Evolutionary conservation across 1,140 invertebrate genomes (phyloP).

Genomic region (Rhopalosiphum padi): DNA sequence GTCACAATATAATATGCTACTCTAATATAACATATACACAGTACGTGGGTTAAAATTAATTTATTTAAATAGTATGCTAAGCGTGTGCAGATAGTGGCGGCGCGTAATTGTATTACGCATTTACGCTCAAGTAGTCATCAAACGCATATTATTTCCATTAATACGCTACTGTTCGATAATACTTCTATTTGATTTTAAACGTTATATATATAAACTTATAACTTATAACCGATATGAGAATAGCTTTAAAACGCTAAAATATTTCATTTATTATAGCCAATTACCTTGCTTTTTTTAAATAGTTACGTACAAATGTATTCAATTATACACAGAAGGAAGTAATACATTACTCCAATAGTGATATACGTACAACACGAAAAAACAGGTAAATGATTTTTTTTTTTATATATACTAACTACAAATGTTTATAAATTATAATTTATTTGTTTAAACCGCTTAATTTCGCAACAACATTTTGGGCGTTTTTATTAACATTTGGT

Average conservation of each 20-base stretch:
- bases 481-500: not conserved
- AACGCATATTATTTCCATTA: not conserved
- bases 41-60: not conserved
- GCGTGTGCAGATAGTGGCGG: not conserved
- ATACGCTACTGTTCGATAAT: not conserved
- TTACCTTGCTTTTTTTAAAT: not conserved
- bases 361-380: not conserved
- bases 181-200: not conserved
- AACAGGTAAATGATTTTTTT: not conserved
- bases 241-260: not conserved
- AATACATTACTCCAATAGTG: too few species aligned
- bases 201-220: not conserved
- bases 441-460: too few species aligned
- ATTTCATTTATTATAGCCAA: not conserved
- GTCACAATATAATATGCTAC: not conserved
- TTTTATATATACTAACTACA: too few species aligned
- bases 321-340: too few species aligned
- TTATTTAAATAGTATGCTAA: not conserved
- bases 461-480: too few species aligned
- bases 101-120: not conserved
- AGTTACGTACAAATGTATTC: not conserved
- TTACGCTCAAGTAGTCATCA: not conserved
- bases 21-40: too few species aligned
- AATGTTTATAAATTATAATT: too few species aligned
- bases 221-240: not conserved